Conservation (phyloP, 2,888 invertebrate species). For the Tipula helvola region DNA sequence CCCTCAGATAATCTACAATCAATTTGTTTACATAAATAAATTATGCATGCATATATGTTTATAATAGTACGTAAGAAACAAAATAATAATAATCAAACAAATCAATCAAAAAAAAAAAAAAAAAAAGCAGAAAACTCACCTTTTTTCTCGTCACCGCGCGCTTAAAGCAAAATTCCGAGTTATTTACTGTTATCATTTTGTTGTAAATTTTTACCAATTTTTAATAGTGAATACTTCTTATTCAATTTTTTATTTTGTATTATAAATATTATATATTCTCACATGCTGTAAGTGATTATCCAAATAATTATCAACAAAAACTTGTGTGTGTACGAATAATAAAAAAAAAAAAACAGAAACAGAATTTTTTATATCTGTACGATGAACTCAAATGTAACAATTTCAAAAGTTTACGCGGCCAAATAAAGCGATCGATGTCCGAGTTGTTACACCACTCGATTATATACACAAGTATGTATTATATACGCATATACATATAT, state of each 20-base stretch:
- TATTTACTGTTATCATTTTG: neutral
- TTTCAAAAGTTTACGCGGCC: constrained; percentile 4
- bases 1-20: neutral
- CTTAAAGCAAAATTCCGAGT: neutral
- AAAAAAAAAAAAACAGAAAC: neutral
- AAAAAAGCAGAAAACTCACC: neutral
- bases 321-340: neutral
- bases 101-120: neutral
- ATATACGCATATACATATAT: neutral
- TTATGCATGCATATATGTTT: neutral
- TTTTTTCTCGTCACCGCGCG: neutral
- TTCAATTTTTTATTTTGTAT: neutral
- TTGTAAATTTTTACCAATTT: neutral
- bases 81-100: neutral
- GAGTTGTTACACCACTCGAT: neutral
- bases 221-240: neutral
- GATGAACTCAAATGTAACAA: constrained; percentile 4
- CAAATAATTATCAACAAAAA: neutral
- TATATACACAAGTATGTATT: neutral
- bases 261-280: neutral
- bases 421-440: constrained; percentile 4
- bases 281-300: neutral
- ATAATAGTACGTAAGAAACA: neutral
- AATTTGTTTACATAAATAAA: neutral
- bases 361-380: neutral